Evolutionary conservation across 2,888 invertebrate species (phyloP), one percentile per base, ranked within the genome.

Genomic region (Pheosia gnoma): DNA sequence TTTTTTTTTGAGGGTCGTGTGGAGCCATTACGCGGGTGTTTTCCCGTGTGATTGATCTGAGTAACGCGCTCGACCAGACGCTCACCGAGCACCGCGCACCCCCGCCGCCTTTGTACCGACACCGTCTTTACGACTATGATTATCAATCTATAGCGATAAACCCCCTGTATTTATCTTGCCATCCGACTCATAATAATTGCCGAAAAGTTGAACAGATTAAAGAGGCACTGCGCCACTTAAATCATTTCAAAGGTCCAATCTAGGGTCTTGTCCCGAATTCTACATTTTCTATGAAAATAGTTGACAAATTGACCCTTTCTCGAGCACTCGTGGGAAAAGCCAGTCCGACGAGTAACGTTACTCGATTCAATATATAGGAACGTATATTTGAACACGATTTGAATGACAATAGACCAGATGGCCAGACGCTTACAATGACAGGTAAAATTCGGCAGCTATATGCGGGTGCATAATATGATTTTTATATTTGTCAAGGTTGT

Each of bases 41-140:
- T 87, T 88, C 83, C 82, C 80, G 78, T 78, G 84, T 91, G 89
- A 89, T 89, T 87, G 89, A 90, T 89, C 81, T 82, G 80, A 75
- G 75, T 78, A 78, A 72, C 78, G 77, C 78, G 78, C 69, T 71
- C 77, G 67, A 63, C 71, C 68, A 67, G 63, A 74, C 67, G 65
- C 75, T 63, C 63, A 61, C 68, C 57, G 68, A 54, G 55, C 58
- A 62, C 68, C 57, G 68, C 56, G 55, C 58, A 62, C 60, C 52
- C 62, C 62, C 71, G 63, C 51, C 59, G 60, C 41, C 55, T 63
- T 63, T 39, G 45, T 59, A 38, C 41, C 63, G 67, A 65, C 56
- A 61, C 62, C 47, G 70, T 71, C 70, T 66, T 74, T 68, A 66
- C 62, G 63, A 62, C 64, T 65, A 68, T 59, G 56, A 54, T 47